A percentile compares a stretch with the other conserved stretches of the same genome.
Conservation (phyloP, 2,113 vertebrate species). For the Thamnophis sirtalis region DNA sequence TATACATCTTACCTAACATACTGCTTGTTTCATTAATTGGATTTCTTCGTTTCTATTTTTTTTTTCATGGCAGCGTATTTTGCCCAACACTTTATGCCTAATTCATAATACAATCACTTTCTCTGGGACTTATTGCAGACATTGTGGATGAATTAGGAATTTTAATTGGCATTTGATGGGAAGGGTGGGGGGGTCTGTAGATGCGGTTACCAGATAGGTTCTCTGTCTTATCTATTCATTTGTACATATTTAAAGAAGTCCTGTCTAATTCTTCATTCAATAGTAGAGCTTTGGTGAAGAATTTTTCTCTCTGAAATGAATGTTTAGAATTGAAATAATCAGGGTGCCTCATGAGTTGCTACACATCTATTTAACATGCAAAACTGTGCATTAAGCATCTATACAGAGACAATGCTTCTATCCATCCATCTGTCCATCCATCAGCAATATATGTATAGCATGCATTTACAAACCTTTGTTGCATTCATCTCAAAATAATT, state of each 20-base stretch:
- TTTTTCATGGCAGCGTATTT: not conserved
- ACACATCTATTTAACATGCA: not conserved
- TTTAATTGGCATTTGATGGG: not conserved
- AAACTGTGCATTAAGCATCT: not conserved
- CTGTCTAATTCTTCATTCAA: not conserved
- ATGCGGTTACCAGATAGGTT: not conserved
- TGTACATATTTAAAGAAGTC: not conserved
- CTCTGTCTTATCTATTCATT: not conserved
- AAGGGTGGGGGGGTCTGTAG: not conserved
- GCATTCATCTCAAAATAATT: not conserved
- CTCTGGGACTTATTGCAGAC: not conserved
- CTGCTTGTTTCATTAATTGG: slow-evolving; percentile 17
- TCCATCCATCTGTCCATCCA: not conserved
- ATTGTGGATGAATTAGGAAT: not conserved
- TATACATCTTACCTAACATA: slow-evolving; percentile 5
- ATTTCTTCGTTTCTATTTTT: not conserved
- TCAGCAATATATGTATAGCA: not conserved
- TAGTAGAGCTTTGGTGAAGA: not conserved
- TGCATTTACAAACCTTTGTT: not conserved
- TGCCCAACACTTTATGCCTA: not conserved
- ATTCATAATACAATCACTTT: not conserved
- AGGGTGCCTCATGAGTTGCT: not conserved
- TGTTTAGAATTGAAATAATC: not conserved
- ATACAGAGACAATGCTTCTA: not conserved
- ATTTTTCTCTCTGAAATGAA: not conserved